Evolutionary conservation across 2,797 vertebrate species (phyloP), one percentile per base, ranked within the genome.

Genomic region (Heliangelus exortis): DNA sequence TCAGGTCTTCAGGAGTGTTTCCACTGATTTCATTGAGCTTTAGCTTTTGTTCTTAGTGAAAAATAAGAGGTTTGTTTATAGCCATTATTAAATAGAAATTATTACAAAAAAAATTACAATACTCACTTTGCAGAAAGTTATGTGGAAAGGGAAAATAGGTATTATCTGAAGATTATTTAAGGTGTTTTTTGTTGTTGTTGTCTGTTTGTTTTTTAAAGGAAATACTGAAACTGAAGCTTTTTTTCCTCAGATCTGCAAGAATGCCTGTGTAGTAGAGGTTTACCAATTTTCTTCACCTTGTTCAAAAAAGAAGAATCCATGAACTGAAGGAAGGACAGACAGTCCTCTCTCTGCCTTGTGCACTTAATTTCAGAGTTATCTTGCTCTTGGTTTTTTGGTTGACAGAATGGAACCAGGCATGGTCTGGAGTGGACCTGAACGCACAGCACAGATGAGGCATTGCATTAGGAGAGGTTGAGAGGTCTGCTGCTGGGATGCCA

Each of bases 401-500:
- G 36, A n/a, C 43, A 48, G 8, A 15, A 15, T 5, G 16, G 36
- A 7, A 41, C 13, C 13, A 41, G 26, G 9, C 26, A 7, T 45
- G 41, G 25, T 51, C 41, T 61, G 41, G 28, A 33, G 51, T 0
- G 0, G 28, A 34, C 10, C 12, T 0, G 4, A 59, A 43, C 8
- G 16, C 0, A 0, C 22, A 63, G 55, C 29, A 51, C 15, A 43
- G 63, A 47, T 14, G n/a, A 62, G 11, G 8, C 6, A 2, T 4
- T 34, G 50, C 2, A 0, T 62, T 47, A 0, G 0, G 39, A 80
- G 53, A 26, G 39, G 39, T 41, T 41, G 23, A 61, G 5, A 25
- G 0, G 17, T 34, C 14, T 15, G 55, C n/a, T 65, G 7, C 0
- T 1, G 15, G 50, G 20, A 16, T 0, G 2, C 41, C 13, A 22